Conservation (phyloP, 2,797 vertebrate species). For the Coilia nasus region DNA sequence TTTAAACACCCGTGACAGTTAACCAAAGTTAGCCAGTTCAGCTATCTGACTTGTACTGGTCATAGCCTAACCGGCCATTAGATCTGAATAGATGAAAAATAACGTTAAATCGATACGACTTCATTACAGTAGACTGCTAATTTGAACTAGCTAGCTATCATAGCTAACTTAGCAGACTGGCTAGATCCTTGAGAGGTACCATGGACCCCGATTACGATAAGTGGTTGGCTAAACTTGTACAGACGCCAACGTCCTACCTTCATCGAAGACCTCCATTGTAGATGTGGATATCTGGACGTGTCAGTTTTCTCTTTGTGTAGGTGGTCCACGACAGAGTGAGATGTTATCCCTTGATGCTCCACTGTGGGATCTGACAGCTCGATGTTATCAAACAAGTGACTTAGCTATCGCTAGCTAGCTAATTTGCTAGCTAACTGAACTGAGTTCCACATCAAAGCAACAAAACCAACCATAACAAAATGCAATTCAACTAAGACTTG, state of each 20-base stretch:
- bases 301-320: not conserved
- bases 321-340: not conserved
- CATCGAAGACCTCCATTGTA: not conserved
- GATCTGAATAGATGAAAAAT: not conserved
- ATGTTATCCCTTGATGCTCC: not conserved
- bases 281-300: not conserved
- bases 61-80: not conserved
- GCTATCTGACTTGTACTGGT: not conserved
- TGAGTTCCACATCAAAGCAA: not conserved
- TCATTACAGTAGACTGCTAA: not conserved
- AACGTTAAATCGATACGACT: not conserved
- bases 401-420: conserved; percentile 8
- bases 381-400: not conserved
- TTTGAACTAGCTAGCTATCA: not conserved
- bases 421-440: conserved; percentile 13
- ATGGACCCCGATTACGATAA: not conserved
- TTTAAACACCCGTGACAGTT: not conserved
- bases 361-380: not conserved
- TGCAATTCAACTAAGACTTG: too few relatives aligned
- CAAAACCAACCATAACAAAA: not conserved
- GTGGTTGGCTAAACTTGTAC: not conserved
- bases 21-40: not conserved
- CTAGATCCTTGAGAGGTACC: not conserved
- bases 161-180: not conserved
- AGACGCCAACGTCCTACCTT: not conserved